Conservation (phyloP, 1,140 invertebrate species). For the Bombus affinis region DNA sequence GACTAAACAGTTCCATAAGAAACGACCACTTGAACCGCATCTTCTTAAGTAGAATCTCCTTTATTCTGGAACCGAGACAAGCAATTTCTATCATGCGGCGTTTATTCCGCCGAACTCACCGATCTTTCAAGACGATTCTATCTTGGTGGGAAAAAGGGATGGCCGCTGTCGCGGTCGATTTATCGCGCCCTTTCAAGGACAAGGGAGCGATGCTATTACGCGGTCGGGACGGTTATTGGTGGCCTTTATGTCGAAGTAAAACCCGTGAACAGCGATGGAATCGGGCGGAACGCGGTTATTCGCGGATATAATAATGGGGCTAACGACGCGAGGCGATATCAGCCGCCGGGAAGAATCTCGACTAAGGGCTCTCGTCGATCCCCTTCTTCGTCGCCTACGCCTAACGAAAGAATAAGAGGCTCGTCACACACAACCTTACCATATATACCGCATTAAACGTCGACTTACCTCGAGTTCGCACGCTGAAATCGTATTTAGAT, state of each 20-base stretch:
- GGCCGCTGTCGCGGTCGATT: background rate
- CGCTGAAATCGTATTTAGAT: background rate
- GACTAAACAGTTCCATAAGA: conserved; percentile 30
- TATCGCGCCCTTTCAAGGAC: conserved; percentile 19
- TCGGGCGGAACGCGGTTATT: conserved; percentile 6
- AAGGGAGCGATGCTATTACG: conserved; percentile 15
- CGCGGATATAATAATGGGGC: conserved; percentile 41
- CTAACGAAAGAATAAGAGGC: conserved; percentile 6
- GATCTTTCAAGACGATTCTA: background rate
- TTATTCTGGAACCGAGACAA: background rate
- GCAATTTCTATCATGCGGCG: background rate
- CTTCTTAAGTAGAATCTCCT: too few species aligned
- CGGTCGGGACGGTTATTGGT: conserved; percentile 36
- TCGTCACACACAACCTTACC: background rate
- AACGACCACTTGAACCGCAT: background rate
- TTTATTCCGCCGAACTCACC: background rate
- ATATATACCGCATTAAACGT: conserved; percentile 22
- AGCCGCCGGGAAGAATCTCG: conserved; percentile 18
- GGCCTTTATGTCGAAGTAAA: conserved; percentile 35
- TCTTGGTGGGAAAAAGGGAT: too few species aligned
- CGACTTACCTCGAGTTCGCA: background rate
- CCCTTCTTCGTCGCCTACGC: background rate
- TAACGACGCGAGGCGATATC: conserved; percentile 33
- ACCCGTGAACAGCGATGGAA: conserved; percentile 14
- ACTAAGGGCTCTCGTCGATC: conserved; percentile 4